Evolutionary conservation across 2,888 invertebrate species (phyloP).

Genomic region (Artemia sinica): DNA sequence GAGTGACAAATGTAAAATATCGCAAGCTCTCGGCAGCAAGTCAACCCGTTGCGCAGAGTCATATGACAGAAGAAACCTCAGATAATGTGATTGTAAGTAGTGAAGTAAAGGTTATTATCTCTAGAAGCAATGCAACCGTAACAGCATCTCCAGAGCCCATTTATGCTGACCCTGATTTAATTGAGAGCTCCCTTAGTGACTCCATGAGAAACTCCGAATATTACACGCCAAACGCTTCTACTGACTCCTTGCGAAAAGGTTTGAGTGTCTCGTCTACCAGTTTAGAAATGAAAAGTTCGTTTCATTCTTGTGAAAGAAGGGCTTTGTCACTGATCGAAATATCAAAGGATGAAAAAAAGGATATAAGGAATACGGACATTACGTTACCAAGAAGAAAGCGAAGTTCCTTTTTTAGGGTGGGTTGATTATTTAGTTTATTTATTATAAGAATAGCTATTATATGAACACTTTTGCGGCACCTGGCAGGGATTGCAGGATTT

Average conservation of each 20-base stretch:
- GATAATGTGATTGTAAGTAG: no score
- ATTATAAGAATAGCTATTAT: no score
- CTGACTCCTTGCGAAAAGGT: not conserved
- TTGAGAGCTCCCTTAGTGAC: not conserved
- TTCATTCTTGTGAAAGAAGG: constrained; percentile 6
- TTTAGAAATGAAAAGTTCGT: not conserved
- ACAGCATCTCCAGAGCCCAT: not conserved
- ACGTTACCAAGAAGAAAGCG: not conserved
- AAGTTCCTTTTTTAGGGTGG: not conserved
- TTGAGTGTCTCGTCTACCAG: not conserved
- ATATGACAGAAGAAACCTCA: no score
- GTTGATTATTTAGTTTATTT: not conserved
- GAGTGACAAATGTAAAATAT: no score
- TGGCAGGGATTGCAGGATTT: no score
- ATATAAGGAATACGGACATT: not conserved
- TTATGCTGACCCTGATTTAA: constrained; percentile 3
- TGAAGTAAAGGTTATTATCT: no score
- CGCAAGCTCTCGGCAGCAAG: no score
- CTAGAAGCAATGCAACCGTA: no score
- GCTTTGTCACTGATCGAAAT: not conserved
- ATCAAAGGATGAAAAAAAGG: not conserved
- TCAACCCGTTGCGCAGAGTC: no score
- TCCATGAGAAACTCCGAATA: constrained; percentile 6
- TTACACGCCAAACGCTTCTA: not conserved
- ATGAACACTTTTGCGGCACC: no score